phyloP scores from a whole-genome alignment of 2,113 vertebrate genomes.

The Tragulus kanchil region DNA sequence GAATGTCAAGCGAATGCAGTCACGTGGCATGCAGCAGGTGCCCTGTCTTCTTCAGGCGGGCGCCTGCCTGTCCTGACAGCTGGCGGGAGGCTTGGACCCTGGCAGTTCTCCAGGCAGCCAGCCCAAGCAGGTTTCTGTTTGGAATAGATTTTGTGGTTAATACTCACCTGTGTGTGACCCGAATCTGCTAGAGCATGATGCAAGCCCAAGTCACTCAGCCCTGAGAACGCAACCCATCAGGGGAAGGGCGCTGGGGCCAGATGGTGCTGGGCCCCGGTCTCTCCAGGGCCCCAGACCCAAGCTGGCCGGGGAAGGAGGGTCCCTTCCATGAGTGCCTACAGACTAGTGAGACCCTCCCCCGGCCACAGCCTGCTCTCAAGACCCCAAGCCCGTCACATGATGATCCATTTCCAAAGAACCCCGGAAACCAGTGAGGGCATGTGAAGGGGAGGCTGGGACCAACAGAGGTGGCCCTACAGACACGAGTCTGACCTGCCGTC shows the following conservation, averaged over 20 bases:
- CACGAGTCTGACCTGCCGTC: neutral
- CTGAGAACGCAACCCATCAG: neutral
- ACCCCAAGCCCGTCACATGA: neutral
- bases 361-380: neutral
- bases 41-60: neutral
- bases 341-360: neutral
- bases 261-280: neutral
- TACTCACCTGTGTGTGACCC: slow-evolving; percentile 53
- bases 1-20: accelerated
- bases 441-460: neutral
- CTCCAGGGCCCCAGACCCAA: neutral
- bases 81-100: neutral
- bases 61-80: neutral
- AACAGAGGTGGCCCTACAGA: accelerated
- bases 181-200: slow-evolving; percentile 7
- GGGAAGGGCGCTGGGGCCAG: neutral
- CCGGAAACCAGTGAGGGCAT: neutral
- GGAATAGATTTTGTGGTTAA: neutral
- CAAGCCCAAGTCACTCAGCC: neutral
- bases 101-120: neutral
- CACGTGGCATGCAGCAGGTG: neutral
- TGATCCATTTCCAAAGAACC: neutral
- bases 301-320: neutral
- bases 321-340: neutral
- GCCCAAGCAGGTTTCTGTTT: neutral